Percentiles rank a stretch among this genome's conserved stretches.
Evolutionary conservation across 2,888 invertebrate genomes (phyloP).

Genomic region (Seira musarum): DNA sequence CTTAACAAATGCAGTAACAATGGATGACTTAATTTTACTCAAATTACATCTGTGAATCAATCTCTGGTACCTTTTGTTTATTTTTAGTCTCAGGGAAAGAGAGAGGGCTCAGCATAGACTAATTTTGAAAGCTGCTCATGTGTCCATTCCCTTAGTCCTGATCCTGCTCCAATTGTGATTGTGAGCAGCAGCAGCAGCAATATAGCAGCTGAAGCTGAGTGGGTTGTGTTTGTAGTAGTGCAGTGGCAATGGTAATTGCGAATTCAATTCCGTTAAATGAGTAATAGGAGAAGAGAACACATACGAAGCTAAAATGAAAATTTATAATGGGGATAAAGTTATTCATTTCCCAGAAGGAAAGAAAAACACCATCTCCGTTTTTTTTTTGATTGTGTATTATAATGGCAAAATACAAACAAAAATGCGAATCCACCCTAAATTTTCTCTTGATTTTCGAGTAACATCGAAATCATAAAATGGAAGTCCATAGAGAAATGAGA

Average conservation of each 20-base stretch:
- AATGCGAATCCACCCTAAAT: neutral
- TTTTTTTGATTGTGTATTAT: conserved; percentile 9
- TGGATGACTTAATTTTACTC: conserved; percentile 49
- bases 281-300: neutral
- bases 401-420: conserved; percentile 28
- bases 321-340: conserved; percentile 30
- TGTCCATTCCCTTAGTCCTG: neutral
- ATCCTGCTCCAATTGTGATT: no score
- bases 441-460: neutral
- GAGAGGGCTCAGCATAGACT: neutral
- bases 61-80: conserved; percentile 41
- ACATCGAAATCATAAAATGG: conserved; percentile 31
- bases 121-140: conserved; percentile 8
- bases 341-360: neutral
- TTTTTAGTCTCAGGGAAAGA: neutral
- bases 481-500: conserved; percentile 39
- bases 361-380: neutral
- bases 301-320: conserved; percentile 13
- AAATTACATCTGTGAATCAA: conserved; percentile 41
- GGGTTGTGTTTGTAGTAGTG: neutral
- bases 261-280: conserved; percentile 8
- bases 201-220: no score
- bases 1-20: conserved; percentile 5
- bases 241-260: neutral
- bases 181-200: no score